A percentile compares a stretch with the other conserved stretches of the same genome.
These are phyloP conservation scores for Alosa sapidissima DNA, from an alignment of 2,797 vertebrate species.

Conservation along the genomic window DNA sequence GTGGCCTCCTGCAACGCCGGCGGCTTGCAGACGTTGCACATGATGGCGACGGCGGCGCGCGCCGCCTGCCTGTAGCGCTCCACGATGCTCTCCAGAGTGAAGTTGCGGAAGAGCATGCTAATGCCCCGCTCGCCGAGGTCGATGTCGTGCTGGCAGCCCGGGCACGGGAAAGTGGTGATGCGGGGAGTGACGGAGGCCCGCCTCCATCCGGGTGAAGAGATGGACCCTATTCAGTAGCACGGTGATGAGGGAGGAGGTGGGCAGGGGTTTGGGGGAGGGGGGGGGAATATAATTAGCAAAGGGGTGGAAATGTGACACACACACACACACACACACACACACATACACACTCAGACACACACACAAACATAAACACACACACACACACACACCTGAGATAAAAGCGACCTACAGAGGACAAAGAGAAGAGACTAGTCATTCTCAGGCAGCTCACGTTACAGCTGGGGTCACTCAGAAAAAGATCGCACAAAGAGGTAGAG, in stretches of 20 bases:
- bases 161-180: conserved; percentile 87
- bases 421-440: conserved; percentile 49
- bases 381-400: conserved; percentile 22
- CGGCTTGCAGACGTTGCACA: conserved; percentile 94
- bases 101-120: conserved; percentile 94
- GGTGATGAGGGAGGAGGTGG: conserved; percentile 24
- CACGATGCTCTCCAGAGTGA: conserved; percentile 95
- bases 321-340: background rate
- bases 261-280: background rate
- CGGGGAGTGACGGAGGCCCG: conserved; percentile 86
- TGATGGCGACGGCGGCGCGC: conserved; percentile 89
- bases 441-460: conserved; percentile 49
- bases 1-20: conserved; percentile 88
- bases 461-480: conserved; percentile 47
- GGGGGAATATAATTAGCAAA: background rate
- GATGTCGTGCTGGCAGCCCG: conserved; percentile 90
- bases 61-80: conserved; percentile 95
- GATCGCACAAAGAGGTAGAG: conserved; percentile 35
- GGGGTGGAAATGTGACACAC: background rate
- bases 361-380: conserved; percentile 26
- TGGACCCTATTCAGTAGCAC: conserved; percentile 64
- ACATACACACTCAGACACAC: background rate
- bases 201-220: conserved; percentile 86
- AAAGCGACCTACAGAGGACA: conserved; percentile 47
- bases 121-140: conserved; percentile 96